Evolutionary conservation across 2,888 invertebrate species (phyloP).

Genomic region (Lepidocyrtoides sp.): DNA sequence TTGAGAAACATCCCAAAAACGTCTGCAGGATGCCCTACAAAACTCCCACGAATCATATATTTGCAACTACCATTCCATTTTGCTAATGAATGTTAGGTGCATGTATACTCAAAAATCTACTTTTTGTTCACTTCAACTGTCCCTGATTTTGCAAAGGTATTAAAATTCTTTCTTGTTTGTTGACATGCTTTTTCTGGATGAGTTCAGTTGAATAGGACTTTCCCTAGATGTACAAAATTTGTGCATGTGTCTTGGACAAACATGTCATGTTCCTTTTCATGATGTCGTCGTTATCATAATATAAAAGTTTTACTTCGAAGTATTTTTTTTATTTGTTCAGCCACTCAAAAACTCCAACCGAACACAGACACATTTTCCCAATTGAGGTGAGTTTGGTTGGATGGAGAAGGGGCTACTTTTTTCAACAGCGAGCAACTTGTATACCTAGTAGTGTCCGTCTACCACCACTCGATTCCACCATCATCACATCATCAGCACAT

Average conservation of each 20-base stretch:
- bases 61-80: neutral
- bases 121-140: neutral
- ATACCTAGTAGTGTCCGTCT: neutral
- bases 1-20: too few relatives aligned
- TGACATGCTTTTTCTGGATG: neutral
- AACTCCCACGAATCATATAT: too few relatives aligned
- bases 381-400: neutral
- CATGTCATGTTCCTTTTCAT: conserved; percentile 12
- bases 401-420: neutral
- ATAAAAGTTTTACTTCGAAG: neutral
- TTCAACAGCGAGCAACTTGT: neutral
- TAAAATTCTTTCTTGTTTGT: neutral
- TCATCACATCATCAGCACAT: neutral
- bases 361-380: neutral
- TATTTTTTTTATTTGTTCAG: neutral
- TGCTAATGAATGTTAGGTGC: neutral
- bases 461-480: neutral
- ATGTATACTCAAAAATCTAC: neutral
- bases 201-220: neutral
- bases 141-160: neutral
- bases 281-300: conserved; percentile 12
- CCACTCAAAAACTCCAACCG: neutral
- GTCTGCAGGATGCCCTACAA: too few relatives aligned
- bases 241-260: neutral
- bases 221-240: neutral